These are phyloP conservation scores for Lutjanus campechanus DNA, from an alignment of 2,797 vertebrate species.

Conservation along the genomic window DNA sequence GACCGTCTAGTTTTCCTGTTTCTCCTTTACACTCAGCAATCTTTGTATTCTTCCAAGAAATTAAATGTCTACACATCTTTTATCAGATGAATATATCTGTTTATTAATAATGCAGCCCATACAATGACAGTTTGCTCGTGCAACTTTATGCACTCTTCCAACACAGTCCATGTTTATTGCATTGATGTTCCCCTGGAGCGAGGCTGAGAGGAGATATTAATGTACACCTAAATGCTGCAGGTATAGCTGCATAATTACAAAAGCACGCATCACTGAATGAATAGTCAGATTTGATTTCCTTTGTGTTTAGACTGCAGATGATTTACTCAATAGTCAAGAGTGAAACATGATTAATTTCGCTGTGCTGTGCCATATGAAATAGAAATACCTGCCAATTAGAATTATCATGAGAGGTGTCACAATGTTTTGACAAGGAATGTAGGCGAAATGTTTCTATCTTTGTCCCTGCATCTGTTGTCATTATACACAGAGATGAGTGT, in stretches of 20 bases:
- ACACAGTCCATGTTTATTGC: conserved; percentile 37
- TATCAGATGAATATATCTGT: neutral
- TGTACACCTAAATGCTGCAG: conserved; percentile 56
- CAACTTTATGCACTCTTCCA: neutral
- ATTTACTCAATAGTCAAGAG: conserved; percentile 61
- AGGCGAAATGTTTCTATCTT: conserved; percentile 16
- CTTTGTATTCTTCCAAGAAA: conserved; percentile 10
- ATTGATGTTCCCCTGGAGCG: conserved; percentile 24
- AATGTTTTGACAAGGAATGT: conserved; percentile 2
- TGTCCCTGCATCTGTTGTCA: neutral
- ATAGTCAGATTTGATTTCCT: conserved; percentile 69
- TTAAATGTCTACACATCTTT: conserved; percentile 16
- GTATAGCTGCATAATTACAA: conserved; percentile 59
- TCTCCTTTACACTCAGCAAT: neutral
- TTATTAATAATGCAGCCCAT: neutral
- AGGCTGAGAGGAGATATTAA: conserved; percentile 45
- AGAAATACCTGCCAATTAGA: conserved; percentile 33
- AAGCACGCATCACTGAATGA: conserved; percentile 46
- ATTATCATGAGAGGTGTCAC: neutral
- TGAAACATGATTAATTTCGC: conserved; percentile 40
- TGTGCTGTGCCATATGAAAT: conserved; percentile 9
- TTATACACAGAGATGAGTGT: conserved; percentile 8
- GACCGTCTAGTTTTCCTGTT: neutral
- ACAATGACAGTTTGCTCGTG: conserved; percentile 14
- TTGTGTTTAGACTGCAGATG: conserved; percentile 66